Base-by-base conservation (phyloP, 2,888 invertebrate species). In the Strigamia crassipes region DNA sequence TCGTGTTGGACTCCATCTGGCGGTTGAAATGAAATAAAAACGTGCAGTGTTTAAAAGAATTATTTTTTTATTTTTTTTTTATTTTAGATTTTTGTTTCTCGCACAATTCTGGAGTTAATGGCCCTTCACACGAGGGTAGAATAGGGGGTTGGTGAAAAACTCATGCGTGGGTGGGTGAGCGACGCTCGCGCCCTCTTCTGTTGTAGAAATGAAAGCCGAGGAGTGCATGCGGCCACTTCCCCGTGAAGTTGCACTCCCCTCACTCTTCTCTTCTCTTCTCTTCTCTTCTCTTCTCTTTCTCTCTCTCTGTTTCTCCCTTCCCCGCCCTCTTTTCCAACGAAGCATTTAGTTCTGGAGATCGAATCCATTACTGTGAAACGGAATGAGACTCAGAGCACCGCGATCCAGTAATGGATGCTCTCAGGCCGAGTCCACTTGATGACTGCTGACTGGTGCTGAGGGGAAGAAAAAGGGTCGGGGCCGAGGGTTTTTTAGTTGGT, bases 181-280 rank as follows among this genome's bases (percentile, higher is more conserved):
- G 42, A 46, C 42, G 42, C 42, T 13, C 34, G 42, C 42, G 42
- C 42, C 42, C 42, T 15, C 42, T 46, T 15, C 10, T 15, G 42
- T 12, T 46, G 42, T 15, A 46, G 42, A 46, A 46, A 46, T 46
- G 42, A 46, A 46, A 46, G 42, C 42, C 42, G 42, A 3, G 42
- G 42, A 46, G 42, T 46, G 42, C 42, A 46, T 46, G 42, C 42
- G 42, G 42, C 42, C 42, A 46, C 42, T 46, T 46, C 42, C 42
- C 42, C 42, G 42, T 46, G 42, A 46, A 46, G 42, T 46, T 83
- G 42, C 42, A 46, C 42, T 3, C 46, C 78, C 81, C 80, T 82
- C 34, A 77, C 42, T 77, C 81, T 81, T 66, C 77, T 73, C 77
- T 82, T 51, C 81, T 18, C n/a, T 66, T 81, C 81, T 78, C 23